Percentiles rank a stretch among this genome's conserved stretches.
These are phyloP conservation scores for Pterostichus madidus DNA, from an alignment of 2,888 invertebrate species.

Conservation along the genomic window DNA sequence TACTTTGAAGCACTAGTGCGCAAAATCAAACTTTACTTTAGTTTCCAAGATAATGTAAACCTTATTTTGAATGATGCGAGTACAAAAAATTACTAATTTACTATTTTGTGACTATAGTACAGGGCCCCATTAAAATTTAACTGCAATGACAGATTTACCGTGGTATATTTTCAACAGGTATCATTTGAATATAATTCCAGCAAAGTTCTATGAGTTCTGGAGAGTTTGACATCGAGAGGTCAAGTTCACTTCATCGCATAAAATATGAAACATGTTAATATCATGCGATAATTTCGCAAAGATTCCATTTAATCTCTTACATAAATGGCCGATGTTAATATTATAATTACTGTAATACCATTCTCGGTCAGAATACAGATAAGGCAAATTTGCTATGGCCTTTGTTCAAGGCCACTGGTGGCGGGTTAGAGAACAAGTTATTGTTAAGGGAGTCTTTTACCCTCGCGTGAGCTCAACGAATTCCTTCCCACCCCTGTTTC, in stretches of 20 bases:
- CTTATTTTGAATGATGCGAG: no score
- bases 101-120: no score
- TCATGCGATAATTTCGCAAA: not conserved
- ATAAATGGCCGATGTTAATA: slow-evolving; percentile 1
- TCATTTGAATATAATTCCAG: no score
- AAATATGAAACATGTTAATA: slow-evolving; percentile 7
- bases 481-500: not conserved
- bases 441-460: not conserved
- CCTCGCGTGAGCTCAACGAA: slow-evolving; percentile 18
- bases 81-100: no score
- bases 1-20: no score
- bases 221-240: not conserved
- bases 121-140: no score
- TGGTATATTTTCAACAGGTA: no score
- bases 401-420: slow-evolving; percentile 32
- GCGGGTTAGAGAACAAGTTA: slow-evolving; percentile 32
- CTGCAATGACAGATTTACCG: no score
- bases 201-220: not conserved
- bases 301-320: slow-evolving; percentile 6
- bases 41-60: no score
- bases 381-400: slow-evolving; percentile 21
- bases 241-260: not conserved
- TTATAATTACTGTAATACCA: slow-evolving; percentile 22
- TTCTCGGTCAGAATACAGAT: slow-evolving; percentile 13
- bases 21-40: no score